Conservation (phyloP, 2,797 vertebrate genomes). For the Brotula barbata region DNA sequence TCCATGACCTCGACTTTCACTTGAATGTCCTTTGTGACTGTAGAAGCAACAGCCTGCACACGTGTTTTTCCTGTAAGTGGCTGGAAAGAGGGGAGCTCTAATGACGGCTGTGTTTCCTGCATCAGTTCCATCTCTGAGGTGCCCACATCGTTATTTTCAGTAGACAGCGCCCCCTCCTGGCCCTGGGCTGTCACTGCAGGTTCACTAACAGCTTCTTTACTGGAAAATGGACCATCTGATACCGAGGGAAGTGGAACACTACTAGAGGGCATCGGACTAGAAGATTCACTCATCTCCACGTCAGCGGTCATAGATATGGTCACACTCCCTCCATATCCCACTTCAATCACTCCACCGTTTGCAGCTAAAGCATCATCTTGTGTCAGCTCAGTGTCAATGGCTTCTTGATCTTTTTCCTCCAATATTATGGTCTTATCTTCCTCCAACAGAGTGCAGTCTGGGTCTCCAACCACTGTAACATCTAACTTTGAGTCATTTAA, state of each 20-base stretch:
- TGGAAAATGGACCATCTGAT: background rate
- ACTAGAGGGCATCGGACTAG: background rate
- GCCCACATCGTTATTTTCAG: slow-evolving; percentile 26
- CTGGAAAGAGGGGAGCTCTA: slow-evolving; percentile 11
- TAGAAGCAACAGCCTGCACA: slow-evolving; percentile 30
- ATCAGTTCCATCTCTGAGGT: slow-evolving; percentile 46
- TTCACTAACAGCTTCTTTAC: slow-evolving; percentile 12
- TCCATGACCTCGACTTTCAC: slow-evolving; percentile 32
- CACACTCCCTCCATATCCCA: slow-evolving; percentile 8
- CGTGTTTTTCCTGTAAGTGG: slow-evolving; percentile 33
- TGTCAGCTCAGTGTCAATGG: fast-evolving
- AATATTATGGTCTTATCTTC: slow-evolving; percentile 42
- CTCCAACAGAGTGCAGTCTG: slow-evolving; percentile 62
- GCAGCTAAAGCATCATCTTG: background rate
- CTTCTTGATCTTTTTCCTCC: slow-evolving; percentile 20
- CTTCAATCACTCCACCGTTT: background rate
- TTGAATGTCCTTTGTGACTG: slow-evolving; percentile 16
- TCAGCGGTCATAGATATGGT: slow-evolving; percentile 4
- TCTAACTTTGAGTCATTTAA: slow-evolving; percentile 59
- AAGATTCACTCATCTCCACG: slow-evolving; percentile 3
- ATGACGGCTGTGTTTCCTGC: slow-evolving; percentile 50
- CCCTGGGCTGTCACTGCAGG: slow-evolving; percentile 45
- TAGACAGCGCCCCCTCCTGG: slow-evolving; percentile 70
- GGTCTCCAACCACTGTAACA: slow-evolving; percentile 46
- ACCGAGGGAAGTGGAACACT: background rate